phyloP scores from a whole-genome alignment of 2,888 invertebrate genomes.

The Ganaspis brasiliensis region DNA sequence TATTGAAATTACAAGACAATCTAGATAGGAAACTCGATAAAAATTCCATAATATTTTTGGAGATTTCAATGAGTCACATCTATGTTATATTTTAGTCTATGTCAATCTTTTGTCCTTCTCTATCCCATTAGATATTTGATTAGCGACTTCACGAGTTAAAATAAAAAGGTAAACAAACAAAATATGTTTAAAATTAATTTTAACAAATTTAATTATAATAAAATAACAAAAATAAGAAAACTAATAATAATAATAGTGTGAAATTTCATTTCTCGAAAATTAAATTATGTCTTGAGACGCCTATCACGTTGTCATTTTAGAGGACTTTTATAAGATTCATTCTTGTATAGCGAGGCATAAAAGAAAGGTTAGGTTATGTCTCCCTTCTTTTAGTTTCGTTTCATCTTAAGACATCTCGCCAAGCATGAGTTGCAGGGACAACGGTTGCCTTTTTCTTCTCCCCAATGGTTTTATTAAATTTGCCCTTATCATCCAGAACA shows the following conservation, averaged over 20 bases:
- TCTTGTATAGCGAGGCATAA: conserved; percentile 17
- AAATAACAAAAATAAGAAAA: background rate
- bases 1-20: no score
- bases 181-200: no score
- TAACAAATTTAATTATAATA: background rate
- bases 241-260: background rate
- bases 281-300: conserved; percentile 22
- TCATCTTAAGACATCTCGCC: conserved; percentile 52
- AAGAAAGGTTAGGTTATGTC: conserved; percentile 26
- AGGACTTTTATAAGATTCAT: conserved; percentile 31
- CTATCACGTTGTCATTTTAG: conserved; percentile 24
- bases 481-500: conserved; percentile 61
- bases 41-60: no score
- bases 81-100: no score
- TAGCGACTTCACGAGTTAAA: no score
- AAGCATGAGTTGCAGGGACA: conserved; percentile 57
- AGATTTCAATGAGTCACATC: no score
- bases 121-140: no score
- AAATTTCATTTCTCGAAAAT: conserved; percentile 25
- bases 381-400: conserved; percentile 45
- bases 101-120: no score
- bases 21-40: no score
- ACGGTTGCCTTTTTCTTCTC: conserved; percentile 47
- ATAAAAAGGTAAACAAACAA: no score
- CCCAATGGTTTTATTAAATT: conserved; percentile 71